These are phyloP conservation scores for Patiria pectinifera DNA, from an alignment of 53 echinoderm and acorn worm species.

Conservation along the genomic window DNA sequence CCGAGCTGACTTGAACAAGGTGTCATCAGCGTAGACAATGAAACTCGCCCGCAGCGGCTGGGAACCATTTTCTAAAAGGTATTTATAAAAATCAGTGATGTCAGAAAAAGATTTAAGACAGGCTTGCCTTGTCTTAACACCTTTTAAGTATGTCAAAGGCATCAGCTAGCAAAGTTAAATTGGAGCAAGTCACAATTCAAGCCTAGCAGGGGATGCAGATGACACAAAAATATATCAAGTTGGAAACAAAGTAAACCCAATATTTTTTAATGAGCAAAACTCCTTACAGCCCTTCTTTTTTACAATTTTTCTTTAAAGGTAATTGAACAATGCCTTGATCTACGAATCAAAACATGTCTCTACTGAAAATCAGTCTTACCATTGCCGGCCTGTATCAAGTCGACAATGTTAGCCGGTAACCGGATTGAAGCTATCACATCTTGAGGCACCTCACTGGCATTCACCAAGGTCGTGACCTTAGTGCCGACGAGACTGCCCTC, in stretches of 20 bases:
- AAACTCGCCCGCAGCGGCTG: constrained; percentile 28
- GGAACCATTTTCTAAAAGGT: not conserved
- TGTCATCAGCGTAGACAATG: constrained; percentile 31
- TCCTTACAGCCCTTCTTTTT: no score
- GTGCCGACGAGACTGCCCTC: constrained; percentile 10
- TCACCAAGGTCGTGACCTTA: not conserved
- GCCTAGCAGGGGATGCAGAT: no score
- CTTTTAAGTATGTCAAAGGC: not conserved
- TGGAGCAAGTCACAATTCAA: no score
- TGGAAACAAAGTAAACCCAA: no score
- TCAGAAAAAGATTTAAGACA: not conserved
- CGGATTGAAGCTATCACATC: constrained; percentile 24
- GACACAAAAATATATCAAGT: no score
- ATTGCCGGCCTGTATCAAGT: not conserved
- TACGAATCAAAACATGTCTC: no score
- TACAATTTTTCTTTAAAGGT: no score
- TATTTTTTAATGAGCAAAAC: no score
- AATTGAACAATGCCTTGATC: no score
- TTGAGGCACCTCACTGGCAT: constrained; percentile 3
- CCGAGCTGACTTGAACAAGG: constrained; percentile 33
- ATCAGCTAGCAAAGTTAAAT: no score
- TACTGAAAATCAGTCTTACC: not conserved
- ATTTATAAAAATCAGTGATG: not conserved
- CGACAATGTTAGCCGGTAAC: constrained; percentile 16
- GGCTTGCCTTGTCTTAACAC: not conserved